Evolutionary conservation across 1,140 invertebrate species (phyloP).

Genomic region (Thaumetopoea pityocampa): DNA sequence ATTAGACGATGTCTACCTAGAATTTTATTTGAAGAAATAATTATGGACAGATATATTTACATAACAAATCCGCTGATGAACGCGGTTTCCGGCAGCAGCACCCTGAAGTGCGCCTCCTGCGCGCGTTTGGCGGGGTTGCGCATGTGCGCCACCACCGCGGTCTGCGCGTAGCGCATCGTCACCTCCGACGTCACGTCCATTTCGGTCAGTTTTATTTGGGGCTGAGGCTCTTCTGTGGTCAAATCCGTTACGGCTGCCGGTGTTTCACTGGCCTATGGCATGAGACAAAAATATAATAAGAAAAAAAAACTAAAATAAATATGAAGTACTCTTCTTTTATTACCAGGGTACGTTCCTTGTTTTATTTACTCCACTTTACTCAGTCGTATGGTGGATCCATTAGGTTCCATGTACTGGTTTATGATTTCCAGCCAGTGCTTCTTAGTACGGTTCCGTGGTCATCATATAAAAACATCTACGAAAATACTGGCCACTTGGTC

Average conservation of each 20-base stretch:
- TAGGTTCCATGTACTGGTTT: too few relatives aligned
- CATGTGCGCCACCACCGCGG: slow-evolving; percentile 76
- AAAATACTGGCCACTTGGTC: too few relatives aligned
- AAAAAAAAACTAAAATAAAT: too few relatives aligned
- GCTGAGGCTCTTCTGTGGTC: slow-evolving; percentile 30
- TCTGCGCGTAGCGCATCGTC: slow-evolving; percentile 78
- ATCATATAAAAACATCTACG: too few relatives aligned
- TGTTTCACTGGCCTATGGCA: slow-evolving; percentile 7
- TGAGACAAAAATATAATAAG: neutral
- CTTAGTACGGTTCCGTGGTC: too few relatives aligned
- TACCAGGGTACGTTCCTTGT: too few relatives aligned
- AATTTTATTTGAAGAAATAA: neutral
- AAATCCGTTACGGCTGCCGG: slow-evolving; percentile 4
- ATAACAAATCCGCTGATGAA: slow-evolving; percentile 81
- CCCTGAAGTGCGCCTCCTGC: slow-evolving; percentile 78
- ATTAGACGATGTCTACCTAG: too few relatives aligned
- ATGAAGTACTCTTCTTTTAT: too few relatives aligned
- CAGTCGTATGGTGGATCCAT: too few relatives aligned
- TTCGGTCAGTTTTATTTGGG: slow-evolving; percentile 54
- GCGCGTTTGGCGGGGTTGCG: slow-evolving; percentile 76
- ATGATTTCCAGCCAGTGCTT: too few relatives aligned
- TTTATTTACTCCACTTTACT: too few relatives aligned
- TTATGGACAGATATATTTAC: slow-evolving; percentile 53
- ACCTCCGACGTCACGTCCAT: slow-evolving; percentile 78
- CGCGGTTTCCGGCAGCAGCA: slow-evolving; percentile 80